Conservation (phyloP, 2,888 invertebrate genomes). For the Ormyrus pomaceus region DNA sequence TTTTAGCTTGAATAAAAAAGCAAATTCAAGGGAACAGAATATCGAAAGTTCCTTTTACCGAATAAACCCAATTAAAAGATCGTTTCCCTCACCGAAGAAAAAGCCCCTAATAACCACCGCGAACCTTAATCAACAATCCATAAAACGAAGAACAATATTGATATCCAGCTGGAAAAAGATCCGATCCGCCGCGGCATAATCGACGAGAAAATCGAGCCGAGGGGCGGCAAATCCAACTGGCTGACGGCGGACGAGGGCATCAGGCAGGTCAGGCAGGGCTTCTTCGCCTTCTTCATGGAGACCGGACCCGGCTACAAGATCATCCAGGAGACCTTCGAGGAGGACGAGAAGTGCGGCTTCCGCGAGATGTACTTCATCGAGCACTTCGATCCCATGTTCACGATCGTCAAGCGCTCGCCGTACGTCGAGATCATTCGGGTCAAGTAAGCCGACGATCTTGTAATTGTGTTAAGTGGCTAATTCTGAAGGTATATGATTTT, state of each 20-base stretch:
- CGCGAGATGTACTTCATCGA: conserved; percentile 78
- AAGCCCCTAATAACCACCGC: too few species aligned
- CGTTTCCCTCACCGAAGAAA: too few species aligned
- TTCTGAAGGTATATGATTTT: background rate
- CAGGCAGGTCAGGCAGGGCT: conserved; percentile 78
- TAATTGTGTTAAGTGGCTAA: background rate
- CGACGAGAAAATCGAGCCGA: conserved; percentile 81
- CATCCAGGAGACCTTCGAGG: conserved; percentile 82
- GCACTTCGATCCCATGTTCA: conserved; percentile 69
- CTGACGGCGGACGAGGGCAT: conserved; percentile 82
- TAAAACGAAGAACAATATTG: too few species aligned
- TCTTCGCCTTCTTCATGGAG: conserved; percentile 84
- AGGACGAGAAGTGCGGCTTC: conserved; percentile 84
- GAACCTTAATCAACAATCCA: too few species aligned
- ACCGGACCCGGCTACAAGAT: conserved; percentile 82
- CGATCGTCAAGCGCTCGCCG: conserved; percentile 69
- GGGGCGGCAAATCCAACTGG: conserved; percentile 79
- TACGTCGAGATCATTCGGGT: conserved; percentile 74
- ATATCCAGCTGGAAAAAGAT: conserved; percentile 72
- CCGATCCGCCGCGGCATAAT: conserved; percentile 81
- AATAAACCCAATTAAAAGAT: too few species aligned
- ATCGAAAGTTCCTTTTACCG: too few species aligned
- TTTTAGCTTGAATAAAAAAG: too few species aligned
- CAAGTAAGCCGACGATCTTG: conserved; percentile 59
- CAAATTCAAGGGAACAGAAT: too few species aligned